Conservation (phyloP, 2,888 invertebrate genomes). For the Hydraecia micacea region DNA sequence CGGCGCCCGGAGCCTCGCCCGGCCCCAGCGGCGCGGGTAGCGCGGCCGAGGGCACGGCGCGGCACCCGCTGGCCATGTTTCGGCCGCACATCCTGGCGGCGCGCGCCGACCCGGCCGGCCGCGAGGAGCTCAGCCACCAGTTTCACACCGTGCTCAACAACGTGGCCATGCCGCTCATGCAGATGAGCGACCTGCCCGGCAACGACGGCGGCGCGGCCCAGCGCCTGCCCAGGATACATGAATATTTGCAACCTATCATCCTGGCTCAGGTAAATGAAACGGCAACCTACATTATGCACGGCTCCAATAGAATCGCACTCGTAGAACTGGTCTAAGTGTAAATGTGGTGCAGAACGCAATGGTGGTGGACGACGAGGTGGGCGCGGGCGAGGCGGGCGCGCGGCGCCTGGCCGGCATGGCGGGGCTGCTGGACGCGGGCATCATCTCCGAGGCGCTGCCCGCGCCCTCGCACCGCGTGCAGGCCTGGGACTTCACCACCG, state of each 20-base stretch:
- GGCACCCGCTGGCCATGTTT: conserved; percentile 72
- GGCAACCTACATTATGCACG: neutral
- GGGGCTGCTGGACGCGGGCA: conserved; percentile 83
- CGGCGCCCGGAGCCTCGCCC: conserved; percentile 58
- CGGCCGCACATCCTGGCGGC: conserved; percentile 74
- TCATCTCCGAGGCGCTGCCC: conserved; percentile 89
- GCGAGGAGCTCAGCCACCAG: conserved; percentile 58
- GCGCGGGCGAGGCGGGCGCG: conserved; percentile 65
- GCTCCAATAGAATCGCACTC: neutral
- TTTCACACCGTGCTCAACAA: conserved; percentile 81
- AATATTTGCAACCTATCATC: conserved; percentile 87
- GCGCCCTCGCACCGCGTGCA: conserved; percentile 95
- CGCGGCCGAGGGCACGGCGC: conserved; percentile 46
- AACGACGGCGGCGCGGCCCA: conserved; percentile 71
- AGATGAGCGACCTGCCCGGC: conserved; percentile 90
- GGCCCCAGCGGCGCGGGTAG: conserved; percentile 20
- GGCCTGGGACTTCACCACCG: conserved; percentile 95
- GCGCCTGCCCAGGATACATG: conserved; percentile 83
- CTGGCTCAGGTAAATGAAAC: conserved; percentile 83
- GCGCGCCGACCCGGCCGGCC: conserved; percentile 59
- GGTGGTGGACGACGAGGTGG: conserved; percentile 85
- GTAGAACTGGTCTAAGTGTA: conserved; percentile 1
- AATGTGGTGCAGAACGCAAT: conserved; percentile 80
- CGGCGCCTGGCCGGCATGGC: conserved; percentile 83
- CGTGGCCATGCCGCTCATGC: conserved; percentile 89